Conservation (phyloP, 2,888 invertebrate species). For the Nymphalis c-album region DNA sequence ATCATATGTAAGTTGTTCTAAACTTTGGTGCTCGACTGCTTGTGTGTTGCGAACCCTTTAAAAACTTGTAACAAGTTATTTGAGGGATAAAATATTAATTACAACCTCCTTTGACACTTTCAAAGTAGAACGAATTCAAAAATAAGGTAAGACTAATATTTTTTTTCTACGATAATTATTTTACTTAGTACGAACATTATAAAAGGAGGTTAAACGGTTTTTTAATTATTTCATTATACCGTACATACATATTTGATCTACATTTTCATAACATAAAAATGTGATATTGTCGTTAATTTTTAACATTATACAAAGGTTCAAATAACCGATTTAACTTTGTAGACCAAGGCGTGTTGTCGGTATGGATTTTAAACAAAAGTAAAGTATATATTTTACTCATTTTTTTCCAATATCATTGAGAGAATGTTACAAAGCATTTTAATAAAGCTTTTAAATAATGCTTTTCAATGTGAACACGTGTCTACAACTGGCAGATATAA, state of each 20-base stretch:
- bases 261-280: neutral
- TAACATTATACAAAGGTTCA: too few relatives aligned
- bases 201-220: neutral
- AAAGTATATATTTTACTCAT: too few relatives aligned
- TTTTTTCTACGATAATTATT: neutral
- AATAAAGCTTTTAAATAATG: too few relatives aligned
- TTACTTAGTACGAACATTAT: neutral
- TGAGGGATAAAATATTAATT: constrained; percentile 4
- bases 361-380: too few relatives aligned
- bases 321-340: too few relatives aligned
- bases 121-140: neutral
- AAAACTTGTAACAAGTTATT: constrained; percentile 8
- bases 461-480: too few relatives aligned
- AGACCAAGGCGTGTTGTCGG: too few relatives aligned
- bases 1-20: constrained; percentile 15
- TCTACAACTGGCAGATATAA: too few relatives aligned
- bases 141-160: neutral
- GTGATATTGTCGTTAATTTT: too few relatives aligned
- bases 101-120: constrained; percentile 3
- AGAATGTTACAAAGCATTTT: too few relatives aligned
- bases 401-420: too few relatives aligned
- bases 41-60: constrained; percentile 11
- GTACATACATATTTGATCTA: neutral
- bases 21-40: constrained; percentile 15
- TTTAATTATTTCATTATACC: neutral